Base-by-base conservation (phyloP, 1,140 invertebrate genomes). In the Stegodyphus dumicola region DNA sequence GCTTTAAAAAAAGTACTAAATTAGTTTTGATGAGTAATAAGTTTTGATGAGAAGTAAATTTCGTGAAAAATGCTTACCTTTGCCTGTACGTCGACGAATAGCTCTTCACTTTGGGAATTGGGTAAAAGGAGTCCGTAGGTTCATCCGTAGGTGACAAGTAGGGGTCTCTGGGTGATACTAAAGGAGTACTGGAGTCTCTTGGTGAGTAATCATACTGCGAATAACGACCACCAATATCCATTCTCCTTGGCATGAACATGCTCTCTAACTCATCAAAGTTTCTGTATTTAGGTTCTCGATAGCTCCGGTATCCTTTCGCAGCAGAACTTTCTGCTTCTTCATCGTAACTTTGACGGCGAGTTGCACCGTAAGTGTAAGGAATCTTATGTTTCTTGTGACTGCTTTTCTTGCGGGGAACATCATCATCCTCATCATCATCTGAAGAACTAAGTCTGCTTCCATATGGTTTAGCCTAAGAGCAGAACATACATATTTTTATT, bases 201-300 rank as follows among this genome's bases (percentile, higher is more conserved):
- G 33, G 33, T 18, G 56, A 11, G 7, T 64, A 52, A 1, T 48
- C 48, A 9, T 73, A 83, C 4, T 64, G 11, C 10, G 54, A 74
- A 15, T 64, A 75, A 10, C 33, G 56, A 9, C n/a, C 56, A 7
- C 48, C 17, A 17, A 52, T 6, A 17, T 83, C 79, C 2, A 83
- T 66, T 75, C 79, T 74, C 70, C 71, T 83, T 0, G 79, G 79
- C 9, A 11, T 67, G 54, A 75, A 83, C 69, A n/a, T 66, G 10
- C 70, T 83, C n/a, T 83, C 79, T 49, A 83, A 13, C 11, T 85
- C 81, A 69, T 69, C 73, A 15, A 77, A 85, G n/a, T 85, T 85
- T 7, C 81, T 85, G 66, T 85, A 85, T 7, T 85, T 76, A 52
- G 81, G 81, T 48, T 66, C 71, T 15, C 52, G 70, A 69, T 83